Evolutionary conservation across 2,888 invertebrate genomes (phyloP).

Genomic region (Melipona beecheii): DNA sequence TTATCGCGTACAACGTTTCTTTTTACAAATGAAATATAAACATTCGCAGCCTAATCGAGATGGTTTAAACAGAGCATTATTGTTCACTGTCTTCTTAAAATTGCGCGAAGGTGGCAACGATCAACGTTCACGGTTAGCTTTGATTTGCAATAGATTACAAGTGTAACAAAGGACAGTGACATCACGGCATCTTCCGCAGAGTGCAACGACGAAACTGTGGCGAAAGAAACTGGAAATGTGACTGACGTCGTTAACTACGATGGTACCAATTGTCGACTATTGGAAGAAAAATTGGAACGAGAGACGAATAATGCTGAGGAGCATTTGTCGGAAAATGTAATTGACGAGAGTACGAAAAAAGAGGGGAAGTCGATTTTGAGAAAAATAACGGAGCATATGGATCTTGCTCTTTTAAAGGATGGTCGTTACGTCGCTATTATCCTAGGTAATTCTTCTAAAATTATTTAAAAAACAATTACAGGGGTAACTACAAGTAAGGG

Average conservation of each 20-base stretch:
- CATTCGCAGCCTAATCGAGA: too few relatives aligned
- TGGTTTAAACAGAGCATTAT: neutral
- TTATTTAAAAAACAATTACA: neutral
- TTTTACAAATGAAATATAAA: neutral
- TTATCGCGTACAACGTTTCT: too few relatives aligned
- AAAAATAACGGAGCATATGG: conserved; percentile 57
- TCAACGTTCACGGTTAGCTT: conserved; percentile 53
- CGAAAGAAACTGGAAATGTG: conserved; percentile 2
- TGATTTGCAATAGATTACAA: conserved; percentile 52
- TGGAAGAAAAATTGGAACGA: conserved; percentile 6
- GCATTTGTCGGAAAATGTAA: neutral
- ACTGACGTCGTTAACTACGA: conserved; percentile 5
- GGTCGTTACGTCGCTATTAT: conserved; percentile 64
- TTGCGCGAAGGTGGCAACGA: neutral
- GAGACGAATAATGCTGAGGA: neutral
- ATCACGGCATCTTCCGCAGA: conserved; percentile 46
- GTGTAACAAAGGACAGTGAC: conserved; percentile 37
- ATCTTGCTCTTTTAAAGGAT: conserved; percentile 67
- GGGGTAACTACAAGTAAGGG: too few relatives aligned
- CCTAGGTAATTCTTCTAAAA: conserved; percentile 58
- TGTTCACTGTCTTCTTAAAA: conserved; percentile 38
- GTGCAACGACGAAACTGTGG: neutral
- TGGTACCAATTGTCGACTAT: conserved; percentile 16
- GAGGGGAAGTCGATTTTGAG: conserved; percentile 20
- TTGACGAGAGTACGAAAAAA: neutral